phyloP scores from a whole-genome alignment of 1,140 invertebrate genomes.

The Atta cephalotes region DNA sequence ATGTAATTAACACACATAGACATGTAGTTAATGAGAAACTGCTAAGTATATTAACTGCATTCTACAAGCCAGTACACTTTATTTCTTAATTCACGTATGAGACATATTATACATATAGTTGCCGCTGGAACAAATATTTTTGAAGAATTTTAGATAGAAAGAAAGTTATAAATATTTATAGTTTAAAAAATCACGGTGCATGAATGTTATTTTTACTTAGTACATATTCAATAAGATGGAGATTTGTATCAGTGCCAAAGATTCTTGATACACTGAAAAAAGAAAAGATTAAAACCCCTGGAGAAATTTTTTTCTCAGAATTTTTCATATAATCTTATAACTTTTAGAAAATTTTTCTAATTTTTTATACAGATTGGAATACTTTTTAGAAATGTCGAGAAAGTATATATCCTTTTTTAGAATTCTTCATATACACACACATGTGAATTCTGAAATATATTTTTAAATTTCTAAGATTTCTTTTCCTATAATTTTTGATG shows the following conservation, averaged over 20 bases:
- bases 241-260: constrained; percentile 54
- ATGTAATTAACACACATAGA: no score
- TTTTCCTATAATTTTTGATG: no score
- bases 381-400: no score
- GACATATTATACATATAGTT: constrained; percentile 20
- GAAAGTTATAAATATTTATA: constrained; percentile 14
- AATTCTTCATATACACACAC: no score
- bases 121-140: constrained; percentile 39
- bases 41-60: neutral
- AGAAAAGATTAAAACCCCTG: neutral
- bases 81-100: constrained; percentile 29
- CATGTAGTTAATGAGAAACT: no score
- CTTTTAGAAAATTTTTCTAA: no score
- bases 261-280: constrained; percentile 30
- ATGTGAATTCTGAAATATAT: no score
- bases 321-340: no score
- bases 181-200: neutral
- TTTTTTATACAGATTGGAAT: no score
- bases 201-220: constrained; percentile 28
- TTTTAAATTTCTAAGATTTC: no score
- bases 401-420: no score
- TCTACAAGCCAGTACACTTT: constrained; percentile 19
- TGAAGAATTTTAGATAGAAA: constrained; percentile 35
- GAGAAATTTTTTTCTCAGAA: no score
- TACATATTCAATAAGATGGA: constrained; percentile 8